Evolutionary conservation across 2,797 vertebrate species (phyloP).

Genomic region (Onychomys leucogaster): DNA sequence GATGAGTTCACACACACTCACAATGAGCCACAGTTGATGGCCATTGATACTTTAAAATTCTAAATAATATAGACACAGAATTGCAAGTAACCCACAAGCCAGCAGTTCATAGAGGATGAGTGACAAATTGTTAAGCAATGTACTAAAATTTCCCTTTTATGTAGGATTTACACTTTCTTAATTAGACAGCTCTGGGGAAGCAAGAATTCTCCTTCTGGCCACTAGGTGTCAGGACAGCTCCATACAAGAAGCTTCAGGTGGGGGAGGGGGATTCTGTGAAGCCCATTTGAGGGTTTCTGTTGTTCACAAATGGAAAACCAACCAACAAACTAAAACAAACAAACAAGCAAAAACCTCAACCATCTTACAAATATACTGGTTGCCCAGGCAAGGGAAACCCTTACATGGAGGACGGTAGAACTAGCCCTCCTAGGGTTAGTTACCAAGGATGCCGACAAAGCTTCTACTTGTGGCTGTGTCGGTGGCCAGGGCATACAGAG

Average conservation of each 20-base stretch:
- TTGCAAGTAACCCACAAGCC: background rate
- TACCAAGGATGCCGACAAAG: rapidly evolving
- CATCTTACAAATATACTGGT: slow-evolving; percentile 5
- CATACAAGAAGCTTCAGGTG: background rate
- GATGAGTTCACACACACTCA: background rate
- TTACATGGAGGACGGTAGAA: background rate
- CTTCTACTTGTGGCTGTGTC: background rate
- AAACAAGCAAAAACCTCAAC: background rate
- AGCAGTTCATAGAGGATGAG: background rate
- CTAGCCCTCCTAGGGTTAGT: background rate
- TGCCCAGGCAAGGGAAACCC: background rate
- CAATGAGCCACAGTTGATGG: slow-evolving; percentile 12
- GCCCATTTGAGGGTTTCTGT: background rate
- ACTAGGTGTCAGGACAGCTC: slow-evolving; percentile 75
- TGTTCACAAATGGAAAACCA: background rate
- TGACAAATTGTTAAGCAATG: background rate
- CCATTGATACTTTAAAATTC: background rate
- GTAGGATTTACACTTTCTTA: background rate
- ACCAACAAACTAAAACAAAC: background rate
- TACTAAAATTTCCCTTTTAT: background rate
- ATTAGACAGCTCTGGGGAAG: background rate
- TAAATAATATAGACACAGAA: background rate
- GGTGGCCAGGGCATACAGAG: background rate
- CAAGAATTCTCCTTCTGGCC: background rate
- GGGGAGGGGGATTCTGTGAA: background rate